These are phyloP conservation scores for Limnephilus marmoratus DNA, from an alignment of 2,888 invertebrate species.

Conservation along the genomic window DNA sequence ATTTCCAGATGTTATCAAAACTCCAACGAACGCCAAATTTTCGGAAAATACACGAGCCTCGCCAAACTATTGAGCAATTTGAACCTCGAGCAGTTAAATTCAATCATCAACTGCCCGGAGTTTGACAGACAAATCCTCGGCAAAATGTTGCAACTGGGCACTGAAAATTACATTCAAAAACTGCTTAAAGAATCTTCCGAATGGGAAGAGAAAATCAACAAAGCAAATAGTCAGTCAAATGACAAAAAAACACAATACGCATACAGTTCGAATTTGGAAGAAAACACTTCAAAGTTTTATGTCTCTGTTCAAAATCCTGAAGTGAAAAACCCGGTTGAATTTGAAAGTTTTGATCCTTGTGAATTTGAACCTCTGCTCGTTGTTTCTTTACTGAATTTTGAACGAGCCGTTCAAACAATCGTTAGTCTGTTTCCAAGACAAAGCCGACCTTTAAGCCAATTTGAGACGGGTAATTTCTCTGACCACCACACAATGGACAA, in stretches of 20 bases:
- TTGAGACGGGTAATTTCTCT: conserved; percentile 74
- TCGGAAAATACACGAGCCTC: conserved; percentile 71
- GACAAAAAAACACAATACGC: conserved; percentile 70
- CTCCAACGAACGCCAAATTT: conserved; percentile 69
- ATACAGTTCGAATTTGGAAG: conserved; percentile 72
- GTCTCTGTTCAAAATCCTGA: conserved; percentile 70
- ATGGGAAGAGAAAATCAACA: conserved; percentile 69
- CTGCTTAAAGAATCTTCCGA: conserved; percentile 71
- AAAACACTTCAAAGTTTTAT: conserved; percentile 76
- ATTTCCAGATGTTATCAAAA: conserved; percentile 73
- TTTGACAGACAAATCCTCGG: conserved; percentile 76
- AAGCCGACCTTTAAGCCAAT: conserved; percentile 74
- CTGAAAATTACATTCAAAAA: conserved; percentile 74
- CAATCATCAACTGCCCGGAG: conserved; percentile 74
- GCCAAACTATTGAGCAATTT: conserved; percentile 71
- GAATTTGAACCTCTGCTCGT: conserved; percentile 72
- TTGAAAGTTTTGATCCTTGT: conserved; percentile 68
- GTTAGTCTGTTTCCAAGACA: conserved; percentile 75
- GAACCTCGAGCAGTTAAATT: conserved; percentile 72
- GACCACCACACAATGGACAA: conserved; percentile 74
- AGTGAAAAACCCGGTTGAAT: not conserved
- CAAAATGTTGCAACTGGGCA: conserved; percentile 75
- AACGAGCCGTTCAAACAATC: conserved; percentile 73
- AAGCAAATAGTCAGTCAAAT: conserved; percentile 17
- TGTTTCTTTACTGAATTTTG: conserved; percentile 70